Conservation (phyloP, 1,140 invertebrate species). For the Zaprionus africanus region DNA sequence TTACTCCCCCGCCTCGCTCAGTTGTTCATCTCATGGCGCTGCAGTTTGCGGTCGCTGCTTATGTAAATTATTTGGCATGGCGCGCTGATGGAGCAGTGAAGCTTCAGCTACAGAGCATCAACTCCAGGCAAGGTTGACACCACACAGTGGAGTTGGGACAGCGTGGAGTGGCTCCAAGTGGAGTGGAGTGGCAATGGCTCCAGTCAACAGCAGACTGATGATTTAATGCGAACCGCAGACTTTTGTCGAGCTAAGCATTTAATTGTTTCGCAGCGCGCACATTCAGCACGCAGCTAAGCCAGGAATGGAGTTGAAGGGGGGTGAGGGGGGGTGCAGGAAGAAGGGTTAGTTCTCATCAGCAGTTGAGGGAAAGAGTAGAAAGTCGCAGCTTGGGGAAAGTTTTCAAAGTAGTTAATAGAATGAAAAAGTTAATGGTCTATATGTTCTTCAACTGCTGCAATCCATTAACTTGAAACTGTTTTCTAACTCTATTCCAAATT, state of each 20-base stretch:
- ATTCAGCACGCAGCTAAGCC: slow-evolving; percentile 35
- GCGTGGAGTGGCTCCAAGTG: not conserved
- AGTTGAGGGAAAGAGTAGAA: not conserved
- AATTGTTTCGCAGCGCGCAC: slow-evolving; percentile 72
- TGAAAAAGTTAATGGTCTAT: slow-evolving; percentile 1
- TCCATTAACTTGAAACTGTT: not conserved
- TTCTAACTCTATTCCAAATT: not conserved
- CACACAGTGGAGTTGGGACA: not conserved
- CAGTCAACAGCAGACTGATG: slow-evolving; percentile 74
- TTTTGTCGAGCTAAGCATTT: slow-evolving; percentile 82
- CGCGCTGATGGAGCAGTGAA: slow-evolving; percentile 53
- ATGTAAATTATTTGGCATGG: slow-evolving; percentile 78
- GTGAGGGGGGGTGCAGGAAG: not conserved
- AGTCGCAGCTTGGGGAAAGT: not conserved
- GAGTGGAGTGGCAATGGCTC: slow-evolving; percentile 13
- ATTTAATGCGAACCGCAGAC: slow-evolving; percentile 82
- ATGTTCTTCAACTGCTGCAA: not conserved
- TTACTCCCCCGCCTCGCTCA: not conserved
- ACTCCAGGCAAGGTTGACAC: slow-evolving; percentile 29
- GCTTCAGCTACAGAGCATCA: slow-evolving; percentile 4
- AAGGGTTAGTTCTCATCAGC: not conserved
- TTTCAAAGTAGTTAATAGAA: not conserved
- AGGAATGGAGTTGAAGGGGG: not conserved
- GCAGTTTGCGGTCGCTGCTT: slow-evolving; percentile 76
- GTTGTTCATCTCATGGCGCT: slow-evolving; percentile 33